Evolutionary conservation across 2,113 vertebrate species (phyloP).

Genomic region (Xenotilapia longispinis): DNA sequence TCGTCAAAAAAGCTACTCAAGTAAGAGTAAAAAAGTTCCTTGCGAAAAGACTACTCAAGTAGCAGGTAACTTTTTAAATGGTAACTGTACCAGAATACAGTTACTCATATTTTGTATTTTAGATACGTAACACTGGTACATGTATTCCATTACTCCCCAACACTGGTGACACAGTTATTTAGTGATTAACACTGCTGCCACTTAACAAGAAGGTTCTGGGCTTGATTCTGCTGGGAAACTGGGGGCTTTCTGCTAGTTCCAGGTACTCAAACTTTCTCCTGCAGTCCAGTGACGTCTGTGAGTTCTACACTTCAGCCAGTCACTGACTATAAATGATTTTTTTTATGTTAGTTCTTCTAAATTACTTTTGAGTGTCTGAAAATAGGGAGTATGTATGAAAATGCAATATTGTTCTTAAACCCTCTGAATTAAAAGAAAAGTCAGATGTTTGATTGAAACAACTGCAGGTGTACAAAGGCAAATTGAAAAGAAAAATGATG

Average conservation of each 20-base stretch:
- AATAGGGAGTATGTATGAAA: not conserved
- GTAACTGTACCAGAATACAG: not conserved
- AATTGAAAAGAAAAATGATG: not conserved
- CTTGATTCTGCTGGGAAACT: not conserved
- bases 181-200: not conserved
- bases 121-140: not conserved
- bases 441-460: not conserved
- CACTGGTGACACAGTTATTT: not conserved
- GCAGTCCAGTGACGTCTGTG: not conserved
- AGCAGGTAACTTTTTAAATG: not conserved
- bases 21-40: not conserved
- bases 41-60: accelerated
- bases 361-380: not conserved
- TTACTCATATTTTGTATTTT: not conserved
- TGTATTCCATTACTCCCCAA: not conserved
- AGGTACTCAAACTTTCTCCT: not conserved
- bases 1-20: not conserved
- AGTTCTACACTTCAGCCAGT: not conserved
- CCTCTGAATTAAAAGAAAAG: not conserved
- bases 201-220: not conserved
- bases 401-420: not conserved
- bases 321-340: not conserved
- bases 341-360: not conserved
- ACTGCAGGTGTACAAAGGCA: not conserved
- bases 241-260: not conserved